Base-by-base conservation (phyloP, 2,797 vertebrate genomes). In the Geotrypetes seraphini region DNA sequence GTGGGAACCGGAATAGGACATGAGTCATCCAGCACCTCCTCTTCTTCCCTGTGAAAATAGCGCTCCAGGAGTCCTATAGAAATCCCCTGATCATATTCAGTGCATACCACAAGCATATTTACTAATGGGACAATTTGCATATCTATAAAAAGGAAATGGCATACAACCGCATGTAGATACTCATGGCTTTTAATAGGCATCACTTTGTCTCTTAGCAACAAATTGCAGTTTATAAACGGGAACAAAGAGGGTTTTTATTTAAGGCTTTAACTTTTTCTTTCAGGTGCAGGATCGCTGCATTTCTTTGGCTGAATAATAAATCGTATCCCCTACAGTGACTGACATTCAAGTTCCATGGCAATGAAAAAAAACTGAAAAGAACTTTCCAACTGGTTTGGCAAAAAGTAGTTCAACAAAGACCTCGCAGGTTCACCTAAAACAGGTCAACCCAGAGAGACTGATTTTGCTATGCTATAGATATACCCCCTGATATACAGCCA, bases 161-260 rank as follows among this genome's bases (percentile, higher is more conserved):
- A 37, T 39, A 30, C 3, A 28, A 24, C 37, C 49, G 25, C 18
- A 0, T 5, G 5, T 27, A 41, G 32, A 30, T 39, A 33, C 23
- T 3, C 45, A 16, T 44, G 56, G 22, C 36, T 37, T 45, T 50
- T 44, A 31, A 7, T 17, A 41, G 47, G 43, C 43, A 22, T 31
- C 40, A 22, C 26, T 38, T 32, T 32, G 60, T 49, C 36, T 62
- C 42, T 41, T 48, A 28, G 59, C 59, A 55, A 54, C 57, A 47
- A 12, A 53, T 3, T 24, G 40, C 48, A 42, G 20, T 59, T 49
- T 47, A 15, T 41, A 43, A 57, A 41, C 57, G 29, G 47, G 47
- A 53, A 63, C 36, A 51, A 50, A 63, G 36, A 28, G 17, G n/a
- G 28, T 19, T 35, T 37, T 22, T 20, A n/a, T 12, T n/a, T n/a